Conservation (phyloP, 2,797 vertebrate species). For the Coccyzus lansbergi region DNA sequence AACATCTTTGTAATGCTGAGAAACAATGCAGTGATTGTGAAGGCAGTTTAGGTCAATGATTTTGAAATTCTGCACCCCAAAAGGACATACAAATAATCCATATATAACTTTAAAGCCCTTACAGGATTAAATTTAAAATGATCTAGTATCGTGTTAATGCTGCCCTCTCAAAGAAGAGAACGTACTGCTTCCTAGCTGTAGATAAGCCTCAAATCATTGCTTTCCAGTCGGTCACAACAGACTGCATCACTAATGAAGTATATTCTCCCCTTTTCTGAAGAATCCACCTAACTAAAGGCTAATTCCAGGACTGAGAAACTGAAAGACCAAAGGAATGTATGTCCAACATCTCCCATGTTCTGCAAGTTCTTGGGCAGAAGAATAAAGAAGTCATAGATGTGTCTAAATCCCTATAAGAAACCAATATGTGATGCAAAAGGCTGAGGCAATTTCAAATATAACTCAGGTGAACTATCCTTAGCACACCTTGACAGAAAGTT, state of each 20-base stretch:
- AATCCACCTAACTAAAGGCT: neutral
- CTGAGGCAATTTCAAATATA: neutral
- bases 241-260: neutral
- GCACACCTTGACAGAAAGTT: neutral
- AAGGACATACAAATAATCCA: neutral
- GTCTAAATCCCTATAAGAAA: neutral
- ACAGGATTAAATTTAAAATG: neutral
- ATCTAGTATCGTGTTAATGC: neutral
- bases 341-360: neutral
- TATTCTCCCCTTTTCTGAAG: neutral
- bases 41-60: neutral
- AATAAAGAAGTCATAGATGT: neutral
- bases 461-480: neutral
- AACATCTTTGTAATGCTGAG: neutral
- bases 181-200: neutral
- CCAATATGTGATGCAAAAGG: neutral
- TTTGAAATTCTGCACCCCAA: conserved; percentile 1
- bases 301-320: neutral
- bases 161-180: conserved; percentile 3
- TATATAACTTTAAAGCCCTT: conserved; percentile 8
- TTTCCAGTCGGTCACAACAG: neutral
- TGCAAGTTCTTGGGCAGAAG: neutral
- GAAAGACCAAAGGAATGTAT: neutral
- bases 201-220: neutral
- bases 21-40: neutral